Evolutionary conservation across 1,140 invertebrate genomes (phyloP).

Genomic region (Berghia stephanieae): DNA sequence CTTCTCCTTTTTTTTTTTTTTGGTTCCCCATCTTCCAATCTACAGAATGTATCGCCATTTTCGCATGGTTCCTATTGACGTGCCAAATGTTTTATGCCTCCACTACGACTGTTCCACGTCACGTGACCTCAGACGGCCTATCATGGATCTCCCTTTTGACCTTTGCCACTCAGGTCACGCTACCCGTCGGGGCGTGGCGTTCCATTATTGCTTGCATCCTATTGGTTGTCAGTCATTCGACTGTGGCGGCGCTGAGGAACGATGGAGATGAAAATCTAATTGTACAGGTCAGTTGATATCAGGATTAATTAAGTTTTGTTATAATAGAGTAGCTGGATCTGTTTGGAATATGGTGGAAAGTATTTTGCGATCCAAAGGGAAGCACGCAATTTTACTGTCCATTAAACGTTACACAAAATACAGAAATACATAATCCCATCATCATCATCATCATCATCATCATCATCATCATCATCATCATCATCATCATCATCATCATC

Average conservation of each 20-base stretch:
- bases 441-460: too few relatives aligned
- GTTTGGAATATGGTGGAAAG: conserved; percentile 45
- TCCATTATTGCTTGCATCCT: conserved; percentile 70
- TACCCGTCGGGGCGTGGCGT: conserved; percentile 4
- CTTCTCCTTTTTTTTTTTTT: too few relatives aligned
- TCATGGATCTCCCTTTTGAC: conserved; percentile 25
- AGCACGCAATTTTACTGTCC: too few relatives aligned
- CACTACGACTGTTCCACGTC: background rate
- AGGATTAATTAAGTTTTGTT: background rate
- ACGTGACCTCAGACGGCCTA: conserved; percentile 9
- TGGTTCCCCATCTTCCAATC: too few relatives aligned
- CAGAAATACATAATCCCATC: too few relatives aligned
- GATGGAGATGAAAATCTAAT: background rate
- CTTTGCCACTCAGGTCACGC: conserved; percentile 27
- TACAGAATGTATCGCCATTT: background rate
- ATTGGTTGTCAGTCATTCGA: conserved; percentile 56
- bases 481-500: too few relatives aligned
- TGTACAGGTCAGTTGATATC: background rate
- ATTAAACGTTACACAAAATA: too few relatives aligned
- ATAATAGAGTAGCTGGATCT: background rate
- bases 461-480: too few relatives aligned
- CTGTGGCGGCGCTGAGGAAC: conserved; percentile 1
- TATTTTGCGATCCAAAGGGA: background rate
- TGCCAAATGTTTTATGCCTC: conserved; percentile 20
- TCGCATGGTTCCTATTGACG: conserved; percentile 20